Base-by-base conservation (phyloP, 2,113 vertebrate genomes). In the Columba livia region DNA sequence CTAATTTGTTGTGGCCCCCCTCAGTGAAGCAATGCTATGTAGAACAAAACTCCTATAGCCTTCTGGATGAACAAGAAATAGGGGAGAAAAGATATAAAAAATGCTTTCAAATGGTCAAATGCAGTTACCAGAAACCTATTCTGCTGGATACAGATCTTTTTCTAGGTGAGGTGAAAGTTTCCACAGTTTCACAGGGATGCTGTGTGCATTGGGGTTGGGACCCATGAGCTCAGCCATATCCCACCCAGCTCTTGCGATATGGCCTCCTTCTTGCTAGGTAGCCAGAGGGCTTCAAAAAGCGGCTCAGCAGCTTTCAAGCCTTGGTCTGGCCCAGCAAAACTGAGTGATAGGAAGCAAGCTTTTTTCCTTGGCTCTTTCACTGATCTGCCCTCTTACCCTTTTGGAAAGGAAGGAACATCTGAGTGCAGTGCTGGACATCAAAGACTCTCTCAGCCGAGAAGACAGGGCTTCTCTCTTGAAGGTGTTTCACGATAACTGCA, bases 331-430 rank as follows among this genome's bases (percentile, higher is more conserved):
- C 21, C 69, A 88, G 29, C 29, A 80, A 74, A 93, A 79, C 23
- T 14, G 34, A 34, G 19, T 56, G 40, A 50, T 34, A 84, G 58
- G 15, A 87, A 85, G 44, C 21, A 89, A 58, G 10, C 7, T 24
- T 61, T 44, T 79, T 57, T 2, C 1, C 47, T 64, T 54, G 24
- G 13, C 26, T 65, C 6, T 2, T 90, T 92, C 29, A n/a, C n/a
- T 93, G 64, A 75, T 16, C 26, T 74, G n/a, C 19, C 36, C 26
- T 84, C 57, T 87, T 79, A 38, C 34, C 23, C 16, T 90, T 92
- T 88, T 80, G 89, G 71, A 87, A 88, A 97, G 97, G 88, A 83
- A 90, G 65, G 96, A 97, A 81, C 95, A 97, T 44, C 85, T 97
- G 74, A 94, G 32, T 5, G 62, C 74, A 20, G 31, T 97, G 80